A percentile compares a stretch with the other conserved stretches of the same genome.
Conservation (phyloP, 1,140 invertebrate species). For the Neodiprion lecontei region DNA sequence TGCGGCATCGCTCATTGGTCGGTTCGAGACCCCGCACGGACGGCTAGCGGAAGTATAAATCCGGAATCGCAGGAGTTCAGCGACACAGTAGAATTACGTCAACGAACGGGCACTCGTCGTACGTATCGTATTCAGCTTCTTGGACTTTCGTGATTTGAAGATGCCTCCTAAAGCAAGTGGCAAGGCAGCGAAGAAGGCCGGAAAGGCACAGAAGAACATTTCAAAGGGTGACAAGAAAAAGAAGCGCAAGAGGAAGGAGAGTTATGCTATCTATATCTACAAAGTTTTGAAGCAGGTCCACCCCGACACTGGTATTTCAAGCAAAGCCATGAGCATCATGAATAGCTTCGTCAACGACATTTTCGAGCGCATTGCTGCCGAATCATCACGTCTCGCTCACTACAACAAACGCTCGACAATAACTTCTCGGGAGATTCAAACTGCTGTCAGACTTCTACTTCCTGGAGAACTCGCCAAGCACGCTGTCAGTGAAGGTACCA, state of each 20-base stretch:
- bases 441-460: slow-evolving; percentile 63
- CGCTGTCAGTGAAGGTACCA: slow-evolving; percentile 67
- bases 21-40: neutral
- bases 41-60: neutral
- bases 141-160: neutral
- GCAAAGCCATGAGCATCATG: slow-evolving; percentile 67
- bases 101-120: no score
- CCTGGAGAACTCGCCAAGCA: slow-evolving; percentile 69
- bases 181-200: slow-evolving; percentile 53
- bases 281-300: slow-evolving; percentile 75
- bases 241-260: slow-evolving; percentile 66
- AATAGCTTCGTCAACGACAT: slow-evolving; percentile 68
- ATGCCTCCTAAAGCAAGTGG: slow-evolving; percentile 56
- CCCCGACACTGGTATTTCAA: slow-evolving; percentile 71
- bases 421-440: slow-evolving; percentile 57
- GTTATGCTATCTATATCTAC: slow-evolving; percentile 73
- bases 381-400: slow-evolving; percentile 71
- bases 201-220: slow-evolving; percentile 65
- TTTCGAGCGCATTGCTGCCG: slow-evolving; percentile 70
- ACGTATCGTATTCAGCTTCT: no score
- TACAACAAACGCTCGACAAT: slow-evolving; percentile 71
- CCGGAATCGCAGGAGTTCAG: no score
- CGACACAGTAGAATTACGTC: no score
- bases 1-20: neutral
- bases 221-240: slow-evolving; percentile 46